Evolutionary conservation across 2,113 vertebrate species (phyloP), one percentile per base, ranked within the genome.

Genomic region (Etia nguti): DNA sequence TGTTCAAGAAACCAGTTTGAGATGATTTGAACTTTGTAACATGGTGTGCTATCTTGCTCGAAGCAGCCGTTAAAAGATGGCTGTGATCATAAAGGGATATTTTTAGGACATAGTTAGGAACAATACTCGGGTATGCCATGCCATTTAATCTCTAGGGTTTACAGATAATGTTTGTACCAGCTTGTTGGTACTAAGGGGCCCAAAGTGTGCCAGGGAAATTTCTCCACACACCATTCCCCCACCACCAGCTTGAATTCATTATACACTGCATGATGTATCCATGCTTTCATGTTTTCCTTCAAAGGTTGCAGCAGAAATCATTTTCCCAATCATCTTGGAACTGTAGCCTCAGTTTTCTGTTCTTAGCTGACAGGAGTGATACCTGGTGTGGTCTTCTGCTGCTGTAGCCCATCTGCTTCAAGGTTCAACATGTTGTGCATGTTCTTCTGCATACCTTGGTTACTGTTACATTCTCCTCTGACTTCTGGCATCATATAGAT

Each of bases 1-100:
- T 75, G 41, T 75, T 48, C 15, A 48, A 75, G 68, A 75, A 48
- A 48, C 15, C 68, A 75, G 68, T 29, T 46, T 75, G 68, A 48
- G 15, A 48, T 48, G 38, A 73, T 46, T 26, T 73, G 22, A 73
- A 46, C 9, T 48, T 29, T 20, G 68, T 26, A 10, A 73, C 13
- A 1, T 46, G 41, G 41, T 29, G 3, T 0, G 4, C 41, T 46
- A 73, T 46, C 1, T 8, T 73, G 68, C 3, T 70, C 3, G 1
- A 70, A 41, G 62, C 68, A 46, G 38, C 15, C 38, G 26, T 73
- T 26, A 26, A 24, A 73, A 73, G 38, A 18, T 46, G 68, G 22
- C 68, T 73, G 68, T 73, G 38, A 43, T 70, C 38, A 46, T 26
- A 41, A 73, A 73, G 38, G 22, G 6, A 73, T 46, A 65, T 38